Conservation (phyloP, 2,888 invertebrate genomes). For the Pristionchus entomophagus region DNA sequence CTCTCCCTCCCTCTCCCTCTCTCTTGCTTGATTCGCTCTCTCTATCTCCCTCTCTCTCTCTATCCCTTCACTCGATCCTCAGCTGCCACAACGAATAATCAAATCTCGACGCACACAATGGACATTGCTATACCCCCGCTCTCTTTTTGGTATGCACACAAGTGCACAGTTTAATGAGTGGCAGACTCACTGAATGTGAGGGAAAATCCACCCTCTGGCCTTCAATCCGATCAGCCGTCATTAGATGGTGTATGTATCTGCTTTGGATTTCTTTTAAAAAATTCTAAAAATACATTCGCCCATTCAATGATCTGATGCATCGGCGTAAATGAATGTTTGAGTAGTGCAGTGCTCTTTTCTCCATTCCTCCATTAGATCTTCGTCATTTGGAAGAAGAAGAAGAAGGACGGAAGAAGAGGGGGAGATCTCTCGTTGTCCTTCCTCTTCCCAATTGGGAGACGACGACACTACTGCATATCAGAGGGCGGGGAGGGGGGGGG, state of each 20-base stretch:
- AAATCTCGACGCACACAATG: constrained; percentile 40
- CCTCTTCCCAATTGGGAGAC: constrained; percentile 36
- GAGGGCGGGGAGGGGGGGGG: neutral
- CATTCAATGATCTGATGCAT: neutral
- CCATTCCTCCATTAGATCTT: constrained; percentile 20
- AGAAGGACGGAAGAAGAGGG: neutral
- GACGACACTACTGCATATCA: constrained; percentile 8
- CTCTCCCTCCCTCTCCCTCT: neutral
- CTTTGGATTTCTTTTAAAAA: too few relatives aligned
- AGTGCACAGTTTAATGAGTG: constrained; percentile 16
- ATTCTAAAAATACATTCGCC: neutral
- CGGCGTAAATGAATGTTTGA: neutral
- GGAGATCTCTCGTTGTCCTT: constrained; percentile 6
- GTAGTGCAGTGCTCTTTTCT: neutral
- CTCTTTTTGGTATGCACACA: constrained; percentile 20
- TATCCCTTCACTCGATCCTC: constrained; percentile 26
- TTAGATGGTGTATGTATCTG: too few relatives aligned
- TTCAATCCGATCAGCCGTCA: too few relatives aligned
- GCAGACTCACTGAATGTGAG: neutral
- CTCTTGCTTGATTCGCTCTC: constrained; percentile 24
- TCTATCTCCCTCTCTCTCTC: constrained; percentile 12
- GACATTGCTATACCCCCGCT: neutral
- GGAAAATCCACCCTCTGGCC: neutral
- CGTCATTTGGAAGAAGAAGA: constrained; percentile 10
- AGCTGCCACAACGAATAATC: constrained; percentile 45